Evolutionary conservation across 1,140 invertebrate genomes (phyloP), one percentile per base, ranked within the genome.

Genomic region (Lamellibrachia luymesi): DNA sequence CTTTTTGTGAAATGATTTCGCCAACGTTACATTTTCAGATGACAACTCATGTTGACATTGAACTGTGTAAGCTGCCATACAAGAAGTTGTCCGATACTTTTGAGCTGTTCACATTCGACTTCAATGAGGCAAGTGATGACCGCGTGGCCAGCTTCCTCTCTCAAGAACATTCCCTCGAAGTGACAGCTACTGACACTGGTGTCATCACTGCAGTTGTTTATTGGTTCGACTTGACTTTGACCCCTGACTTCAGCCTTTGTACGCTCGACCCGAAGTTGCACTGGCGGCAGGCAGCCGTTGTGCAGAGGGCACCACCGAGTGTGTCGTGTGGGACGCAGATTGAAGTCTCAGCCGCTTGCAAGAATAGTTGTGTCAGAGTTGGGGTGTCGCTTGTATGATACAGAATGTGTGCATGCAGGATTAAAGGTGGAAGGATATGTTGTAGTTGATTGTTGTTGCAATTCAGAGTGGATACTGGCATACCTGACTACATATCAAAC

Each of bases 221-320:
- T 93, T 96, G 95, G 95, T 96, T 95, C 94, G 95, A 96, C 92
- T 92, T 95, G 91, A 93, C 92, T 90, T 89, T 95, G 27, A 92
- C 93, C 50, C 93, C 94, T 2, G 94, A 94, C 56, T 92, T 94
- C 52, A 92, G 93, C 10, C 89, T 95, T 5, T 94, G 94, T 90
- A 96, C 95, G 10, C 80, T 95, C 8, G 94, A 95, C 93, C 52
- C 93, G 27, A 64, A 92, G 56, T 94, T 93, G 13, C 95, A 95
- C 93, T 95, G 95, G 95, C 95, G 94, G 93, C 95, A 95, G 93
- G 95, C 95, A 90, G 95, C 94, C 22, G 93, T 95, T 25, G 95
- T 96, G 93, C 49, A 52, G 49, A 56, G 49, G 91, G 51, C 51
- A 1, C n/a, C 51, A 17, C 25, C 27, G 50, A 4, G 52, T 2